phyloP scores from a whole-genome alignment of 2,113 vertebrate genomes.

The Oreochromis tanganicae region DNA sequence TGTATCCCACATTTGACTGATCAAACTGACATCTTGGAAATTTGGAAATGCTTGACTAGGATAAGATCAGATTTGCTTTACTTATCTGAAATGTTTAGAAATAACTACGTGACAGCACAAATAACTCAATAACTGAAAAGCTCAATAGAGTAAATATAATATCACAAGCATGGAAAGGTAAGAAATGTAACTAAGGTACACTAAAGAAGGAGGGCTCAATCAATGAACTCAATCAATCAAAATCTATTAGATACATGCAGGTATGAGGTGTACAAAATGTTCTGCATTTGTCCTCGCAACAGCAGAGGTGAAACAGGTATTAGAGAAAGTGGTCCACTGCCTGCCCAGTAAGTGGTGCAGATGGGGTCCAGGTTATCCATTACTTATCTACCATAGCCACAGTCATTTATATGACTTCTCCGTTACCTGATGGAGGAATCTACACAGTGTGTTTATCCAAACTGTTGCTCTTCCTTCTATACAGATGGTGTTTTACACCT shows the following conservation, averaged over 20 bases:
- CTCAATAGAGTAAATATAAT: neutral
- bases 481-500: neutral
- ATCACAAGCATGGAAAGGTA: neutral
- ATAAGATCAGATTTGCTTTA: neutral
- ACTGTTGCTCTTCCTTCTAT: neutral
- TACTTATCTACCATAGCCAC: neutral
- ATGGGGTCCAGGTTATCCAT: neutral
- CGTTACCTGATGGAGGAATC: neutral
- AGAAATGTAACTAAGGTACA: neutral
- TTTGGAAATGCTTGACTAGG: neutral
- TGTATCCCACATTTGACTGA: neutral
- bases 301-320: neutral
- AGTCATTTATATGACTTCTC: neutral
- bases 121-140: neutral
- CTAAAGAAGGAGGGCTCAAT: neutral
- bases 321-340: neutral
- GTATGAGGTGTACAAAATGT: neutral
- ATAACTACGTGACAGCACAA: neutral
- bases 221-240: neutral
- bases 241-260: neutral
- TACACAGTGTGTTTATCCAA: neutral
- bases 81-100: neutral
- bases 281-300: neutral
- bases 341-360: neutral
- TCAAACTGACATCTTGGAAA: neutral